These are phyloP conservation scores for Cistogaster globosa DNA, from an alignment of 2,888 invertebrate genomes.

Conservation along the genomic window DNA sequence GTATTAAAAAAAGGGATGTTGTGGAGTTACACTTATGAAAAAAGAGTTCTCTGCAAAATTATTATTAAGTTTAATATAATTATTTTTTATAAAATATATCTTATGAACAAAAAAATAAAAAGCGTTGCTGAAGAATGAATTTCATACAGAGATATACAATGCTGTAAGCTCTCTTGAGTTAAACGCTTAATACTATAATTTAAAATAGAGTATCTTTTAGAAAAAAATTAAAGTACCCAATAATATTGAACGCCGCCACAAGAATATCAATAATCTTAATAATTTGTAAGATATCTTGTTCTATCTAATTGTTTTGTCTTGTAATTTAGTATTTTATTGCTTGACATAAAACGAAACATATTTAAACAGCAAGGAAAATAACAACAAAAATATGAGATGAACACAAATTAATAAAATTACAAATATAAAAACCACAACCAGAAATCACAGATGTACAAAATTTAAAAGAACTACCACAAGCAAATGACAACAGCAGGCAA, in stretches of 20 bases:
- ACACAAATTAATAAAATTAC: conserved; percentile 66
- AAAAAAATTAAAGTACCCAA: not conserved
- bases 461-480: conserved; percentile 22
- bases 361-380: conserved; percentile 9
- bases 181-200: not conserved
- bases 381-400: conserved; percentile 50
- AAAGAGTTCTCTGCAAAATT: too few species aligned
- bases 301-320: conserved; percentile 71
- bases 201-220: not conserved
- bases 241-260: conserved; percentile 23
- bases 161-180: too few species aligned
- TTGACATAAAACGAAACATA: conserved; percentile 43
- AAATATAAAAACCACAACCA: conserved; percentile 58
- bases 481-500: conserved; percentile 50
- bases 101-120: too few species aligned
- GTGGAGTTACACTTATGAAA: too few species aligned
- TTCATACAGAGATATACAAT: too few species aligned
- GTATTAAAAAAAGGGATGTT: too few species aligned
- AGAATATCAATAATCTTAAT: conserved; percentile 59
- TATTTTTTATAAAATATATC: too few species aligned
- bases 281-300: conserved; percentile 68
- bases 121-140: too few species aligned
- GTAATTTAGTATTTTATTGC: conserved; percentile 71
- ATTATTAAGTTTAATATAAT: too few species aligned
- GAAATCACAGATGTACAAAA: conserved; percentile 57